phyloP scores from a whole-genome alignment of 2,113 vertebrate genomes.

The Baryphthengus martii region DNA sequence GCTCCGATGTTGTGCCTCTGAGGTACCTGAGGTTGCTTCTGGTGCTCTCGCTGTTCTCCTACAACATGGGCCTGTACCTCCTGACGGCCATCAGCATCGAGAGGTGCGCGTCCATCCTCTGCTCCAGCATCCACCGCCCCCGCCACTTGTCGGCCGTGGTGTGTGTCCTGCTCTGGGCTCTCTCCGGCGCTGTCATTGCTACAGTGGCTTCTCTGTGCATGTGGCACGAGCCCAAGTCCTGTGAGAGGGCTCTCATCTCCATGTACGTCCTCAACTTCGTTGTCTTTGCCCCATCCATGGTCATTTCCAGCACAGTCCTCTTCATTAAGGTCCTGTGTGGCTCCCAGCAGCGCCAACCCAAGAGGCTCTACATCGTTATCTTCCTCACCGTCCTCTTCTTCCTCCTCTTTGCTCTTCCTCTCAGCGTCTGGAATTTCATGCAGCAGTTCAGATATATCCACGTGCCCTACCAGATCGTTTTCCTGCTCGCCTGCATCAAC shows the following conservation, averaged over 20 bases:
- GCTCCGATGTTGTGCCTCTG: rapidly evolving
- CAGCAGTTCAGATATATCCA: rapidly evolving
- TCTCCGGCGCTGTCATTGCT: no score
- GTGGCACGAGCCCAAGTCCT: no score
- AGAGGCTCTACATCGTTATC: neutral
- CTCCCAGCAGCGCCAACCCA: neutral
- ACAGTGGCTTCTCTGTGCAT: no score
- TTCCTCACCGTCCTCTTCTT: slow-evolving; percentile 11
- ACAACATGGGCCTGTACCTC: neutral
- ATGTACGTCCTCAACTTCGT: neutral
- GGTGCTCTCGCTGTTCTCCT: neutral
- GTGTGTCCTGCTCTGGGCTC: slow-evolving; percentile 57
- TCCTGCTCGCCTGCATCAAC: slow-evolving; percentile 14
- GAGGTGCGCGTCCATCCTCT: neutral
- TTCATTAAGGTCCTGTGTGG: slow-evolving; percentile 51
- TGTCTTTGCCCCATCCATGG: slow-evolving; percentile 60
- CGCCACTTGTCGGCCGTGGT: neutral
- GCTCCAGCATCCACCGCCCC: slow-evolving; percentile 36
- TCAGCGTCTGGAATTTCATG: neutral
- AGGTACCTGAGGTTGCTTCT: rapidly evolving
- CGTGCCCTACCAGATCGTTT: neutral
- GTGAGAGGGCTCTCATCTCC: neutral
- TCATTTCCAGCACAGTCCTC: slow-evolving; percentile 23
- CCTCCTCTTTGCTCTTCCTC: neutral
- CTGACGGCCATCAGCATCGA: neutral